Conservation (phyloP, 2,113 vertebrate species). For the Marcusenius ussheri region DNA sequence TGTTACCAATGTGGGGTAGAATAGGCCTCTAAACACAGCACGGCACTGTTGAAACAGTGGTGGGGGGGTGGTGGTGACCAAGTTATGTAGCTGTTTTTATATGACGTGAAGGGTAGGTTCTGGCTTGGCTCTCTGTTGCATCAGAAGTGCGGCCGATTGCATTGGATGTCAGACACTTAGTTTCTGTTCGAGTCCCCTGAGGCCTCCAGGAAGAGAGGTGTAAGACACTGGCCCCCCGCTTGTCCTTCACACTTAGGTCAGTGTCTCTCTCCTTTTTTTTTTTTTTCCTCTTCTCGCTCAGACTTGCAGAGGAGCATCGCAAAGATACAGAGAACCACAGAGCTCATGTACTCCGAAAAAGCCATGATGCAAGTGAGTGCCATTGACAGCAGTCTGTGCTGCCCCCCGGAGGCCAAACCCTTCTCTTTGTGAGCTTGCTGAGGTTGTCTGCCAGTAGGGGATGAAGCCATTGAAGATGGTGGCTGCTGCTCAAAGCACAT, state of each 20-base stretch:
- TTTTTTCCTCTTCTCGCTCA: conserved; percentile 36
- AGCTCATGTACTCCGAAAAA: conserved; percentile 97
- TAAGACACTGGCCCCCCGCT: not conserved
- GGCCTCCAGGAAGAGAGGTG: not conserved
- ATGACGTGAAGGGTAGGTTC: not conserved
- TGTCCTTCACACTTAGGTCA: not conserved
- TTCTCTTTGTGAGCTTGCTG: not conserved
- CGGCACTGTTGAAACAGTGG: not conserved
- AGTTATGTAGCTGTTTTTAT: not conserved
- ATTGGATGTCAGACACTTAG: not conserved
- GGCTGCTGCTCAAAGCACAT: not conserved
- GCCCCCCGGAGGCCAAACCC: not conserved
- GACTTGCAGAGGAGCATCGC: conserved; percentile 94
- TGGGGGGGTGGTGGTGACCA: not conserved
- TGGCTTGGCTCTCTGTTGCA: not conserved
- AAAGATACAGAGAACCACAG: conserved; percentile 92
- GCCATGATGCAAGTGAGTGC: conserved; percentile 88
- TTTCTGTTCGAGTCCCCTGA: not conserved
- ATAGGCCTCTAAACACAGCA: not conserved
- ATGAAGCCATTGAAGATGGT: not conserved
- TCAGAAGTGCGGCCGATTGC: not conserved
- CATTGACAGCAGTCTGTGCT: not conserved
- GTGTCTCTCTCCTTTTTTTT: not conserved
- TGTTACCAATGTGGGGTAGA: not conserved
- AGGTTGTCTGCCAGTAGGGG: not conserved